Conservation (phyloP, 30 jellyfish, hydroid and myxozoan genomes). For the Chrysaora quinquecirrha region DNA sequence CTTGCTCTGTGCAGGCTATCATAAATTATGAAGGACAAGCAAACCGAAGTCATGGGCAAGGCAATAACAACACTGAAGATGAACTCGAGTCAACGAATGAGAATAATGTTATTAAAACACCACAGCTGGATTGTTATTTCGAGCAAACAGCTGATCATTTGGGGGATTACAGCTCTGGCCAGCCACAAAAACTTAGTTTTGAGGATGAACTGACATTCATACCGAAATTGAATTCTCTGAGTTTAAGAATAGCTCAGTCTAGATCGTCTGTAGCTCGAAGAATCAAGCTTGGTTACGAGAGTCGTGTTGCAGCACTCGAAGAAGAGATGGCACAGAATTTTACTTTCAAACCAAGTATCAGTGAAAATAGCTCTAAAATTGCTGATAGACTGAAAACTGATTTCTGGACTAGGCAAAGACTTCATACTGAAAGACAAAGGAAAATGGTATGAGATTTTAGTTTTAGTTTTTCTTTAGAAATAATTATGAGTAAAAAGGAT, state of each 20-base stretch:
- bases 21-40: neutral
- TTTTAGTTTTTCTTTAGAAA: too few relatives aligned
- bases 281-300: conserved; percentile 54
- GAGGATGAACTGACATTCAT: conserved; percentile 82
- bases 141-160: neutral
- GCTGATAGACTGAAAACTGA: conserved; percentile 79
- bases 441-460: conserved; percentile 61
- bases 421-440: conserved; percentile 70
- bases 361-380: conserved; percentile 71
- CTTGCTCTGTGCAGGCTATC: neutral
- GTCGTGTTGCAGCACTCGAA: conserved; percentile 64
- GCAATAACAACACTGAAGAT: neutral
- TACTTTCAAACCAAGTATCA: conserved; percentile 77
- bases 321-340: conserved; percentile 74
- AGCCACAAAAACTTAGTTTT: conserved; percentile 76
- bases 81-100: neutral
- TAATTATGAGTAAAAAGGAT: too few relatives aligned
- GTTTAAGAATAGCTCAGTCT: conserved; percentile 77
- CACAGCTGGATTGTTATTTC: neutral
- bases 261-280: conserved; percentile 58
- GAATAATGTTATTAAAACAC: neutral
- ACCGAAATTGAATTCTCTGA: conserved; percentile 77
- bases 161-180: conserved; percentile 45
- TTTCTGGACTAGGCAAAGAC: conserved; percentile 88
- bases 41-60: neutral